Base-by-base conservation (phyloP, 2,797 vertebrate genomes). In the Clamator glandarius region DNA sequence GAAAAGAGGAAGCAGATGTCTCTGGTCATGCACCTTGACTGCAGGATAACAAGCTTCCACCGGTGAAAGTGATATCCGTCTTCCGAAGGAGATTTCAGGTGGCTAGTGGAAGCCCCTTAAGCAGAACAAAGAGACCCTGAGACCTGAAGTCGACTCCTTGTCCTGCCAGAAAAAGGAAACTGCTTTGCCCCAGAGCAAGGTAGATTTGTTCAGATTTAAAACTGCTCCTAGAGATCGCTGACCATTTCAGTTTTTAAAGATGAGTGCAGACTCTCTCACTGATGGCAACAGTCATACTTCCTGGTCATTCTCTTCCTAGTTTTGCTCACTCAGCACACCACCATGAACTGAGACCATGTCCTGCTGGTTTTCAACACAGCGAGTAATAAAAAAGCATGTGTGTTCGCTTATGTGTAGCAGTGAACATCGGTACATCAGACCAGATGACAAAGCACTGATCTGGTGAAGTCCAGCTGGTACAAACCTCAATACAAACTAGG, bases 401-500 rank as follows among this genome's bases (percentile, higher is more conserved):
- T 0, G 0, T 23, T 62, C 67, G 25, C 39, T 31, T 44, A 9
- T 41, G 41, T 0, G 0, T 25, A 67, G 36, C 42, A 42, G 3
- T 57, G 23, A 76, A 46, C 33, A 42, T 33, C 33, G 52, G 5
- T 15, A 29, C 3, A 0, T 42, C 7, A 6, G 20, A 41, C 55
- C 36, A 48, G 29, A 26, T 14, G 28, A 50, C 28, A 76, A 54
- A 76, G 39, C 20, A 44, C 14, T 0, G 0, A 15, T 21, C 52
- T 70, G 16, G 25, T 50, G 29, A 57, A 33, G 42, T 72, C 54
- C 44, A 21, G 19, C 23, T 28, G 8, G 31, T 46, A 54, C 50
- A 81, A 39, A 50, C 46, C 52, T 76, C 28, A 36, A 15, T 16
- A 48, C 18, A 63, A 79, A 46, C 18, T 15, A 31, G 16, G 41